phyloP scores from a whole-genome alignment of 2,113 vertebrate genomes.

The Carlito syrichta region DNA sequence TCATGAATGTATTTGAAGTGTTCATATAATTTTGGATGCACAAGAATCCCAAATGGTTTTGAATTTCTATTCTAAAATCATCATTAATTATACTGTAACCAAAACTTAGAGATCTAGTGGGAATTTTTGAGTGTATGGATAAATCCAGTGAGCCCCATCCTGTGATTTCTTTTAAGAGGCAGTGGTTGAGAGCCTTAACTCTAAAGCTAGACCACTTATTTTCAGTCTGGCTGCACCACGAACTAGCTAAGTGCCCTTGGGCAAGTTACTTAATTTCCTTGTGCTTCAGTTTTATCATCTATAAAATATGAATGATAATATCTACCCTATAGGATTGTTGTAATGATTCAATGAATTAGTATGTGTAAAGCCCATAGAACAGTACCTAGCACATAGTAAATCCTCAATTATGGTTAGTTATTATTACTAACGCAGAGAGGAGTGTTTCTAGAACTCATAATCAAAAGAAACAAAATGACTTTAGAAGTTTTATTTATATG shows the following conservation, averaged over 20 bases:
- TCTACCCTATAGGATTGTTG: not conserved
- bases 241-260: not conserved
- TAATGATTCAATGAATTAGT: not conserved
- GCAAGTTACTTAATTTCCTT: not conserved
- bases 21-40: not conserved
- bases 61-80: not conserved
- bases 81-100: not conserved
- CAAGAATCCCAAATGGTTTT: not conserved
- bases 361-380: not conserved
- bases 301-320: not conserved
- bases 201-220: not conserved
- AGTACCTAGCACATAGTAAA: not conserved
- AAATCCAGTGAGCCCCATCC: not conserved
- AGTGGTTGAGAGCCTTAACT: not conserved
- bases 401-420: not conserved
- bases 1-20: not conserved
- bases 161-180: not conserved
- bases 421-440: not conserved
- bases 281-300: not conserved
- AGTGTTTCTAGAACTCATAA: not conserved
- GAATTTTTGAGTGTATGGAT: not conserved
- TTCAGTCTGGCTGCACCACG: not conserved
- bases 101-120: not conserved
- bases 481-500: conserved; percentile 1
- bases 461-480: not conserved